Evolutionary conservation across 1,140 invertebrate genomes (phyloP).

Genomic region (Drosophila bocqueti): DNA sequence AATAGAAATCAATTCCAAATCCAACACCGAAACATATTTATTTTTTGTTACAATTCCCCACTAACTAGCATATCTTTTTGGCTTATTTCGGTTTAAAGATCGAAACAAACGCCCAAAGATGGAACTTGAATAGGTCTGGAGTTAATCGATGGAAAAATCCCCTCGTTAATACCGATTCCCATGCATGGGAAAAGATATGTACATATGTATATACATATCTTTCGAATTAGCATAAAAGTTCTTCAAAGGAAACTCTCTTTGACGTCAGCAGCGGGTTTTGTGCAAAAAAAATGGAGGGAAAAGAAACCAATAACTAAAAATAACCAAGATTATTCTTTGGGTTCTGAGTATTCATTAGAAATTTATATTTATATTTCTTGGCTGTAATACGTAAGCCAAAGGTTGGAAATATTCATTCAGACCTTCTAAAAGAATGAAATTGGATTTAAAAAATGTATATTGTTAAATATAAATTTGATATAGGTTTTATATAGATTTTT

Average conservation of each 20-base stretch:
- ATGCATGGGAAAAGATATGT: constrained; percentile 1
- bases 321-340: background rate
- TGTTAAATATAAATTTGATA: too few species aligned
- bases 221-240: constrained; percentile 18
- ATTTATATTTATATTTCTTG: background rate
- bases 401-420: background rate
- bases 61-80: background rate
- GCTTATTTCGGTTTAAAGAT: background rate
- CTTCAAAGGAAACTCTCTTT: constrained; percentile 28
- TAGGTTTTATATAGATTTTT: too few species aligned
- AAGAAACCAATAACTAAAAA: background rate
- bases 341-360: background rate
- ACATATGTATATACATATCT: background rate
- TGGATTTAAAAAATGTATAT: background rate
- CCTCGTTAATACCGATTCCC: constrained; percentile 11
- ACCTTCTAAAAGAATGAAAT: background rate
- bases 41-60: constrained; percentile 24
- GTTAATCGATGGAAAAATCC: constrained; percentile 28
- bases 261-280: constrained; percentile 22
- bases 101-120: constrained; percentile 19
- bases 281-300: background rate
- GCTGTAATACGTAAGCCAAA: background rate
- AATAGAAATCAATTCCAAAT: constrained; percentile 41
- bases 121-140: constrained; percentile 25
- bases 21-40: constrained; percentile 6